Evolutionary conservation across 2,797 vertebrate genomes (phyloP).

Genomic region (Falco concolor): DNA sequence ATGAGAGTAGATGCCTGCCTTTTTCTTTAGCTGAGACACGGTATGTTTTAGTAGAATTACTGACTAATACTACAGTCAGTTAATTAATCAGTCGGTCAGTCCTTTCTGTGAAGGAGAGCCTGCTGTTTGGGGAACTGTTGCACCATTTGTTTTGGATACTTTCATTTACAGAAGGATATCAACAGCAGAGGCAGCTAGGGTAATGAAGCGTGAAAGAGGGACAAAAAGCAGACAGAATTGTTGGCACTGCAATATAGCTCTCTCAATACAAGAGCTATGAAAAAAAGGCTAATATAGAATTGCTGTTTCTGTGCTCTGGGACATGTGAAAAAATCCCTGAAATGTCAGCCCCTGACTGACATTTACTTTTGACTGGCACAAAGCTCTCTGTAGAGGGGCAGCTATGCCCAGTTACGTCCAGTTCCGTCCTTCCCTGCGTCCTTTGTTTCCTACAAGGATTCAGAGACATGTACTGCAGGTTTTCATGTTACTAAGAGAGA

Average conservation of each 20-base stretch:
- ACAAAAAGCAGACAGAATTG: neutral
- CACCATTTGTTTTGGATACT: neutral
- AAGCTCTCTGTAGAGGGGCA: neutral
- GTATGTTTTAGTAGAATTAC: neutral
- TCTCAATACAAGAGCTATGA: neutral
- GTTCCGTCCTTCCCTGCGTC: neutral
- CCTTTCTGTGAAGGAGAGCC: neutral
- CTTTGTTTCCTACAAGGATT: neutral
- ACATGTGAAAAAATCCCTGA: neutral
- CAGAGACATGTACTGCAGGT: fast-evolving
- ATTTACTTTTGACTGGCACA: neutral
- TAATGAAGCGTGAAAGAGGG: neutral
- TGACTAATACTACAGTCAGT: neutral
- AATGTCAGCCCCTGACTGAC: neutral
- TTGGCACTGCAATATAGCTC: neutral
- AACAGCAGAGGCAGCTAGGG: neutral
- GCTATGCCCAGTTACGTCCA: neutral
- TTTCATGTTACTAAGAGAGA: neutral
- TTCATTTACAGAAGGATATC: neutral
- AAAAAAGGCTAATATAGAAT: neutral
- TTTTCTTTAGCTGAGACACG: neutral
- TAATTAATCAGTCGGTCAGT: neutral
- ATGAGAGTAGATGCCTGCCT: neutral
- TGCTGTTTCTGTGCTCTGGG: neutral
- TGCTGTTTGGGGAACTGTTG: neutral